Evolutionary conservation across 2,888 invertebrate genomes (phyloP).

Genomic region (Cynaeus angustus): DNA sequence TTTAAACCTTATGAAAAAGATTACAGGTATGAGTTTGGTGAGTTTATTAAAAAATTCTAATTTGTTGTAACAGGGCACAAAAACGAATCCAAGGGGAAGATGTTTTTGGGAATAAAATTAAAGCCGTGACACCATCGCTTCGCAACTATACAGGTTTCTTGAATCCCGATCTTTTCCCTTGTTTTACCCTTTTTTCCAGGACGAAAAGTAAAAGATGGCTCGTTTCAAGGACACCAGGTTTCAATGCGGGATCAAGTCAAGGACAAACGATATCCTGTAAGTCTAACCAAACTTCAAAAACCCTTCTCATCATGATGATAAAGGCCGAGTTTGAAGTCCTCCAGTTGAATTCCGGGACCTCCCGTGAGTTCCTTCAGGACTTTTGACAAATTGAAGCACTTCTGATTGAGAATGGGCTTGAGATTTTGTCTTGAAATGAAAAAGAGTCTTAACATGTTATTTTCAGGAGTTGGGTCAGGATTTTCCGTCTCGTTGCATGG

Average conservation of each 20-base stretch:
- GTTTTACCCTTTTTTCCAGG: not conserved
- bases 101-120: slow-evolving; percentile 85
- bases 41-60: not conserved
- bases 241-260: not conserved
- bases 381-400: slow-evolving; percentile 46
- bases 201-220: slow-evolving; percentile 31
- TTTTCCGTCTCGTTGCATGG: slow-evolving; percentile 9
- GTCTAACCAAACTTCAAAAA: not conserved
- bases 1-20: slow-evolving; percentile 64
- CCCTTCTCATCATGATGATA: slow-evolving; percentile 59
- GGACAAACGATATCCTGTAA: too few species aligned
- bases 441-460: not conserved
- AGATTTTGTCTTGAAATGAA: not conserved
- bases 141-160: slow-evolving; percentile 60
- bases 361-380: slow-evolving; percentile 41
- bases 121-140: slow-evolving; percentile 68
- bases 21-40: slow-evolving; percentile 58
- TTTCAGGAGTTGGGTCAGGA: slow-evolving; percentile 35
- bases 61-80: slow-evolving; percentile 77
- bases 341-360: slow-evolving; percentile 42
- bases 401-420: slow-evolving; percentile 35
- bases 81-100: slow-evolving; percentile 90
- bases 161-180: not conserved
- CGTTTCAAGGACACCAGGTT: slow-evolving; percentile 28
- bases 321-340: slow-evolving; percentile 67